These are phyloP conservation scores for Emys orbicularis DNA, from an alignment of 2,797 vertebrate genomes.

Conservation along the genomic window DNA sequence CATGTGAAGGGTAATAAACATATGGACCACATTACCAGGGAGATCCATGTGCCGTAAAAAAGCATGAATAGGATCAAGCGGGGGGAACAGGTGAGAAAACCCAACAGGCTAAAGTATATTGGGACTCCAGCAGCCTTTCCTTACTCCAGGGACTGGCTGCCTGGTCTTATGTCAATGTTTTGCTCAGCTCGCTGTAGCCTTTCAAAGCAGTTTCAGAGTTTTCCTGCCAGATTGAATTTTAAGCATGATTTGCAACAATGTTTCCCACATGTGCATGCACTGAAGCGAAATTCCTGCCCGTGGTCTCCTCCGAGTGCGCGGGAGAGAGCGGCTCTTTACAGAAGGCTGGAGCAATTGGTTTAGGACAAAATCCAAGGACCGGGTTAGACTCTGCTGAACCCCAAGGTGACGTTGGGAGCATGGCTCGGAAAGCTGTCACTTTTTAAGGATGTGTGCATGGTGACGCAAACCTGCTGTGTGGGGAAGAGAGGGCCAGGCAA, in stretches of 20 bases:
- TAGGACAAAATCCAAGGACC: conserved; percentile 39
- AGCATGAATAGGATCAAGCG: conserved; percentile 15
- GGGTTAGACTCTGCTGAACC: conserved; percentile 3
- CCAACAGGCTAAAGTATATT: neutral
- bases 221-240: conserved; percentile 56
- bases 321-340: conserved; percentile 7
- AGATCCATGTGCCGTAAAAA: conserved; percentile 8
- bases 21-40: neutral
- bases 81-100: conserved; percentile 22
- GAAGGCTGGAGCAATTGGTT: conserved; percentile 4
- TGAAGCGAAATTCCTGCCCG: conserved; percentile 16
- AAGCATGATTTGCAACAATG: conserved; percentile 30
- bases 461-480: neutral
- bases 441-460: conserved; percentile 43
- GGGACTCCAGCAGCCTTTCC: neutral
- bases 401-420: neutral
- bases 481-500: neutral
- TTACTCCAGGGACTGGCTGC: neutral
- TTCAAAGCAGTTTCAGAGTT: conserved; percentile 58
- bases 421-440: neutral
- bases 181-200: conserved; percentile 18
- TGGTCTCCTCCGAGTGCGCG: neutral
- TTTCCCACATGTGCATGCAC: rapidly evolving
- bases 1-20: conserved; percentile 33
- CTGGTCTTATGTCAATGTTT: conserved; percentile 26